Conservation (phyloP, 2,797 vertebrate species). For the Rhinogobio ventralis region DNA sequence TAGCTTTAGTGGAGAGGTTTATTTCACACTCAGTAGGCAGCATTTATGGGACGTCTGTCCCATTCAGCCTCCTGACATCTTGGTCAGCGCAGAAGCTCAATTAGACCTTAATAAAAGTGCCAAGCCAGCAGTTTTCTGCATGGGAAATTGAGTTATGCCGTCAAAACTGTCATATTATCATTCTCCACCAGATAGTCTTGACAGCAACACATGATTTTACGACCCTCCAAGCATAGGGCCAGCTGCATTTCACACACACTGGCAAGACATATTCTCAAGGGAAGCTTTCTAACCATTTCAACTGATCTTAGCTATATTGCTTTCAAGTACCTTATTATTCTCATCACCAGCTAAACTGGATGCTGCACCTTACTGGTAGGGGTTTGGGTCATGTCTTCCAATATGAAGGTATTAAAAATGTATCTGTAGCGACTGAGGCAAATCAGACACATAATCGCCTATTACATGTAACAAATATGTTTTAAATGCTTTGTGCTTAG, state of each 20-base stretch:
- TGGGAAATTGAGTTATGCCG: constrained; percentile 8
- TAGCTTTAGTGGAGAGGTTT: constrained; percentile 12
- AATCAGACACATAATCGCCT: no score
- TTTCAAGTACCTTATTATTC: constrained; percentile 2
- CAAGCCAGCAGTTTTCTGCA: constrained; percentile 22
- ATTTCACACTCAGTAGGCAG: constrained; percentile 10
- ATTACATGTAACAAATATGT: no score
- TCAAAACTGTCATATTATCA: constrained; percentile 32
- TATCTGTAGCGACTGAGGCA: no score
- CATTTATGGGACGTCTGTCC: constrained; percentile 18
- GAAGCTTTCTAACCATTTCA: neutral
- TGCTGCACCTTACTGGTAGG: neutral
- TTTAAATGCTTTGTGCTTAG: no score
- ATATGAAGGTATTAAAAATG: neutral
- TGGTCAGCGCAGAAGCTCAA: constrained; percentile 9
- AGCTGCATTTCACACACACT: neutral
- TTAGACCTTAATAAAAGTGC: constrained; percentile 20
- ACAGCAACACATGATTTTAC: constrained; percentile 32
- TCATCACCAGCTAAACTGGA: neutral
- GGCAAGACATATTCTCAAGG: neutral
- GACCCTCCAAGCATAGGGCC: neutral
- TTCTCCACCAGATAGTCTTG: constrained; percentile 31
- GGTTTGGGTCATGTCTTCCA: neutral
- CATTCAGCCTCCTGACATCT: constrained; percentile 8
- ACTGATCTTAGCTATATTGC: constrained; percentile 3